Evolutionary conservation across 2,888 invertebrate genomes (phyloP).

Genomic region (Nephrotoma appendiculata): DNA sequence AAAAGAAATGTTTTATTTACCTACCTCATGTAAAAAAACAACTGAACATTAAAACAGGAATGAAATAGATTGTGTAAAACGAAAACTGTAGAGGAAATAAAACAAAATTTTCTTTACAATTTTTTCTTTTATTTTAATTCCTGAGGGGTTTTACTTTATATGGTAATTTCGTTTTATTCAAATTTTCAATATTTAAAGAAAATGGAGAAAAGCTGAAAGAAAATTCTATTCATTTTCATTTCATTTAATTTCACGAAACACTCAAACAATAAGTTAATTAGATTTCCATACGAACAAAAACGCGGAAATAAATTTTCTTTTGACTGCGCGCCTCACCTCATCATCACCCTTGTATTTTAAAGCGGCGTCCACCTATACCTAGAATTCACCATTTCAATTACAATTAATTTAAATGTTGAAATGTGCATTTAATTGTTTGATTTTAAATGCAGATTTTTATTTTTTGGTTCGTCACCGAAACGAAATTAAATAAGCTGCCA

Average conservation of each 20-base stretch:
- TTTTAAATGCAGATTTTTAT: neutral
- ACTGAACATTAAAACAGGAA: neutral
- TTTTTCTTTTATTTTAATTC: neutral
- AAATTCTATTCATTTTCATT: conserved; percentile 1
- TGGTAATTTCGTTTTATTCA: neutral
- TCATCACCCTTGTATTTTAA: neutral
- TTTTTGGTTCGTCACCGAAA: neutral
- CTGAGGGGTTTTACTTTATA: conserved; percentile 1
- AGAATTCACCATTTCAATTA: neutral
- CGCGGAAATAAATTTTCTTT: neutral
- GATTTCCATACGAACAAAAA: neutral
- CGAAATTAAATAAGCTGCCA: neutral
- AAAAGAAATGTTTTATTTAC: neutral
- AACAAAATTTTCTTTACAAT: neutral
- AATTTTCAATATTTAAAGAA: neutral
- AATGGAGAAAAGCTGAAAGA: neutral
- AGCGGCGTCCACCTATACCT: neutral
- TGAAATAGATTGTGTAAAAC: neutral
- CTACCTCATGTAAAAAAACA: neutral
- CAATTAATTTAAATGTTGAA: neutral
- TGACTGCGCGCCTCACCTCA: neutral
- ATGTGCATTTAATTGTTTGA: conserved; percentile 3
- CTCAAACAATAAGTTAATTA: conserved; percentile 4
- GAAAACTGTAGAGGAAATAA: neutral
- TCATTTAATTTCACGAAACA: neutral